Evolutionary conservation across 1,140 invertebrate genomes (phyloP).

Genomic region (Euura lappo): DNA sequence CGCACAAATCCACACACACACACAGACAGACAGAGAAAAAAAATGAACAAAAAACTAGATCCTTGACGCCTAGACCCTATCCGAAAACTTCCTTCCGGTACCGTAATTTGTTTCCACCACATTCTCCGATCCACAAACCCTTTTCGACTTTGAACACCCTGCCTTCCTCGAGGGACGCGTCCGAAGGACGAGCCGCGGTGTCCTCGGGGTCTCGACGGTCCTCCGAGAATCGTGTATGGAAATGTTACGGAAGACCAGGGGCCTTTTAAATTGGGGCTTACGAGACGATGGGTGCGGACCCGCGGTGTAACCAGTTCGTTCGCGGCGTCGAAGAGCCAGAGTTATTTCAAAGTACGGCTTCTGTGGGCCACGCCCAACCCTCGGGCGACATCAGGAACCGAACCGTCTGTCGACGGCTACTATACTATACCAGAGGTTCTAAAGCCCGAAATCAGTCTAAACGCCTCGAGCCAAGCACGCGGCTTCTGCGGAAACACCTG

Average conservation of each 20-base stretch:
- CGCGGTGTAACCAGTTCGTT: neutral
- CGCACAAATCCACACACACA: slow-evolving; percentile 14
- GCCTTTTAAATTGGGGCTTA: neutral
- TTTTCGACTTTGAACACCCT: no score
- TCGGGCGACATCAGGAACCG: slow-evolving; percentile 37
- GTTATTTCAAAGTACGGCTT: slow-evolving; percentile 35
- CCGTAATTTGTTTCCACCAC: neutral
- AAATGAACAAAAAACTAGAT: neutral
- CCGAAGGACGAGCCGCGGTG: neutral
- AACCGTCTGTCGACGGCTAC: slow-evolving; percentile 12
- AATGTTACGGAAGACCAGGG: neutral
- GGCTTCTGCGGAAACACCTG: slow-evolving; percentile 4
- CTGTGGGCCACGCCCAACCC: slow-evolving; percentile 51
- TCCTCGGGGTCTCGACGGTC: neutral
- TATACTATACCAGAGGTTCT: neutral
- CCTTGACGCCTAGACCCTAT: neutral
- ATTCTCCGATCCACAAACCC: no score
- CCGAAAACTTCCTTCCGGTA: neutral
- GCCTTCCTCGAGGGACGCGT: neutral
- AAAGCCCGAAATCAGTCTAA: slow-evolving; percentile 6
- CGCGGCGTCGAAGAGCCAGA: slow-evolving; percentile 20
- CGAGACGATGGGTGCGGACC: neutral
- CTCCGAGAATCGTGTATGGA: no score
- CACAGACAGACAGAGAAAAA: no score
- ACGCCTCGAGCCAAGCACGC: slow-evolving; percentile 3